Evolutionary conservation across 2,797 vertebrate genomes (phyloP).

Genomic region (Acanthurus lineatus): DNA sequence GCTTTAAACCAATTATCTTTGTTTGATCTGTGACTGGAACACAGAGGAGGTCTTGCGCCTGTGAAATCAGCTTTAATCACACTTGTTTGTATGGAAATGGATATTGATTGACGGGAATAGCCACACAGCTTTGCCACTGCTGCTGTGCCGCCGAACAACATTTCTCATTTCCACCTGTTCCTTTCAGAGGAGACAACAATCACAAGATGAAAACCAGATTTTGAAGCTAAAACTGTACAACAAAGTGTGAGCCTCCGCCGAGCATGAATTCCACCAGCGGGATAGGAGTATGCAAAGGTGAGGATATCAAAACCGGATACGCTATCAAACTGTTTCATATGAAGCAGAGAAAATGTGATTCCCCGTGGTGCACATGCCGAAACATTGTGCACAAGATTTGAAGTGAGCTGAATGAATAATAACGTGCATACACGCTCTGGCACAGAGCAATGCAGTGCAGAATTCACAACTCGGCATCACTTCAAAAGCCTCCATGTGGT

Average conservation of each 20-base stretch:
- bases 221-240: slow-evolving; percentile 29
- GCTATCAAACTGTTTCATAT: slow-evolving; percentile 48
- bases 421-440: slow-evolving; percentile 45
- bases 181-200: slow-evolving; percentile 23
- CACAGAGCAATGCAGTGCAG: slow-evolving; percentile 22
- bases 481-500: slow-evolving; percentile 54
- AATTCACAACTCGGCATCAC: slow-evolving; percentile 51
- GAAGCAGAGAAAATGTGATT: slow-evolving; percentile 46
- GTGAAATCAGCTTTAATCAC: slow-evolving; percentile 77
- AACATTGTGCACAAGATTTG: slow-evolving; percentile 51
- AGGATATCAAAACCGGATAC: slow-evolving; percentile 55
- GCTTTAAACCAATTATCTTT: slow-evolving; percentile 62
- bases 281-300: slow-evolving; percentile 39
- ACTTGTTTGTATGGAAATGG: slow-evolving; percentile 75
- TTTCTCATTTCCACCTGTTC: slow-evolving; percentile 22
- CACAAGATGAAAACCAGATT: slow-evolving; percentile 36
- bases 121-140: slow-evolving; percentile 7
- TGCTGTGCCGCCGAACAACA: slow-evolving; percentile 17
- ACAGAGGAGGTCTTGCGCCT: slow-evolving; percentile 34
- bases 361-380: slow-evolving; percentile 31
- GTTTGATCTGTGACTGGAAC: slow-evolving; percentile 66
- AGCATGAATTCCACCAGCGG: slow-evolving; percentile 23
- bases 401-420: slow-evolving; percentile 62
- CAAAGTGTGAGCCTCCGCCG: neutral
- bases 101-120: slow-evolving; percentile 65